Percentiles rank a stretch among this genome's conserved stretches.
phyloP scores from a whole-genome alignment of 2,797 vertebrate species.

The Epinephelus coioides region DNA sequence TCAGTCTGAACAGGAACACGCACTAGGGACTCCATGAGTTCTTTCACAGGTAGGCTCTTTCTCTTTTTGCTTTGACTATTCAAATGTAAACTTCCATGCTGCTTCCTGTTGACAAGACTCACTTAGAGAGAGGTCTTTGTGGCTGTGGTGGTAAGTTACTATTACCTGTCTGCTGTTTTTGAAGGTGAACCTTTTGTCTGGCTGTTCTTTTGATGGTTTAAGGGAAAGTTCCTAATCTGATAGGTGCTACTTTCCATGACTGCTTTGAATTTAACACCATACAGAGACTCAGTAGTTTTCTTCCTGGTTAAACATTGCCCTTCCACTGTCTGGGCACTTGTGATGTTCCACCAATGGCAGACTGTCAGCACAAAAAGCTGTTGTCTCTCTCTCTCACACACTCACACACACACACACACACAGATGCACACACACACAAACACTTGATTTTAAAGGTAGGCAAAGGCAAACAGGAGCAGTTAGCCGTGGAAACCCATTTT shows the following conservation, averaged over 20 bases:
- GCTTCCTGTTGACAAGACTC: background rate
- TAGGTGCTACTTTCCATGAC: background rate
- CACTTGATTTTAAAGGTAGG: too few species aligned
- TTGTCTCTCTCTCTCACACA: too few species aligned
- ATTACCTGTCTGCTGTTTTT: background rate
- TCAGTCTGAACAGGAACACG: constrained; percentile 18
- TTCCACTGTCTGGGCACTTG: background rate
- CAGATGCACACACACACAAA: background rate
- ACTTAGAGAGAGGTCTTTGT: background rate
- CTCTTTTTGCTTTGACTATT: constrained; percentile 13
- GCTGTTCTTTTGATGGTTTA: background rate
- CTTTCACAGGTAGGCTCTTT: constrained; percentile 82
- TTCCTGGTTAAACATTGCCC: constrained; percentile 6
- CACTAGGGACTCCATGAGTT: constrained; percentile 77
- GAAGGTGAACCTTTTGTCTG: background rate
- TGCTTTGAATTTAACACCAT: background rate
- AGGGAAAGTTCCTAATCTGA: background rate
- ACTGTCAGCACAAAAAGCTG: background rate
- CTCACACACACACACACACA: background rate
- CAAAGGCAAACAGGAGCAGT: too few species aligned
- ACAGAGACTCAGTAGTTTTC: constrained; percentile 2
- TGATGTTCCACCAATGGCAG: background rate
- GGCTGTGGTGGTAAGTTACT: background rate
- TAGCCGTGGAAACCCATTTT: too few species aligned
- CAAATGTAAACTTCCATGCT: background rate